Evolutionary conservation across 2,797 vertebrate species (phyloP).

Genomic region (Okamejei kenojei): DNA sequence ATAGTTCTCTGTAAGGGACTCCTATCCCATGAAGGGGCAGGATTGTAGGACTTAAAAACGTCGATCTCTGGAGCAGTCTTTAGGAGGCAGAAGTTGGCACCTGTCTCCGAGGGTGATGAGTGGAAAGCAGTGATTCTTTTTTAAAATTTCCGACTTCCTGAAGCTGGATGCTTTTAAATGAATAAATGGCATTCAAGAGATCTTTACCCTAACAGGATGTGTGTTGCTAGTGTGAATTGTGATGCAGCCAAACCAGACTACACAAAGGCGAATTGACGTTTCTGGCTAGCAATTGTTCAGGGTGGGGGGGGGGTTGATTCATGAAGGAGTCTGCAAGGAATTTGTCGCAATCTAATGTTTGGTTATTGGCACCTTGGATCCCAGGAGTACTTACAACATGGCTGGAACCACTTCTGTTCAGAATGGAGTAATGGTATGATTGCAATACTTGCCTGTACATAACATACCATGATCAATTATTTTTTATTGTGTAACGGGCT

Average conservation of each 20-base stretch:
- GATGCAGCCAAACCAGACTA: not conserved
- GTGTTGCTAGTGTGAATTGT: not conserved
- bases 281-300: not conserved
- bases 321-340: not conserved
- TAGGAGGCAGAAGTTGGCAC: not conserved
- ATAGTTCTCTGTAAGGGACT: not conserved
- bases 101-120: not conserved
- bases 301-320: not conserved
- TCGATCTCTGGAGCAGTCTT: not conserved
- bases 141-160: not conserved
- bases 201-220: constrained; percentile 24
- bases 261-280: not conserved
- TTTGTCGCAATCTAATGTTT: not conserved
- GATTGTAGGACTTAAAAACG: not conserved
- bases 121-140: not conserved
- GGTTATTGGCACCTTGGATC: not conserved
- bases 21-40: too few relatives aligned
- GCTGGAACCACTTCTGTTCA: not conserved
- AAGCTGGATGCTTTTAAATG: not conserved
- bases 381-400: not conserved
- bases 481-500: not conserved
- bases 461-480: not conserved
- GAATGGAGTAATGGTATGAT: not conserved
- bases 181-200: not conserved
- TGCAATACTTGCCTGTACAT: not conserved